Percentiles rank a stretch among this genome's conserved stretches.
Evolutionary conservation across 2,113 vertebrate species (phyloP).

Genomic region (Elgaria multicarinata): DNA sequence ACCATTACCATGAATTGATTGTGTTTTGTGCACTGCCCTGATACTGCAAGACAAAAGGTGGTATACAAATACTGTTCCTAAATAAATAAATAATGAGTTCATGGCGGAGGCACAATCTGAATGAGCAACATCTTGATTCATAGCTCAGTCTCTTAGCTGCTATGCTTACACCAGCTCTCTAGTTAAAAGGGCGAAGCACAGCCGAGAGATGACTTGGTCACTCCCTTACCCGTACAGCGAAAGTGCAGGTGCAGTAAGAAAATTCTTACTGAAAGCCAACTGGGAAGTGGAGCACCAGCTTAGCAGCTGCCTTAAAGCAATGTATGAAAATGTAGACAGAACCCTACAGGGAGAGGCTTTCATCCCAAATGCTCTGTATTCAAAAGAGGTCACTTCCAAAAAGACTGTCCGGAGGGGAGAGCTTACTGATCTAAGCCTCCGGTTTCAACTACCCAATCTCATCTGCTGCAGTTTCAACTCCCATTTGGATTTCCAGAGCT

Average conservation of each 20-base stretch:
- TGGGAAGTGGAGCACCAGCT: background rate
- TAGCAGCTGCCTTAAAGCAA: background rate
- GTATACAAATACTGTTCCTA: no score
- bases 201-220: background rate
- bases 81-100: no score
- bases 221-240: background rate
- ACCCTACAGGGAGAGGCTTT: background rate
- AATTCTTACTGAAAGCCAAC: background rate
- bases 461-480: background rate
- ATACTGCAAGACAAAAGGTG: no score
- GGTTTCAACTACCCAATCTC: background rate
- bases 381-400: background rate
- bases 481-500: background rate
- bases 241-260: background rate
- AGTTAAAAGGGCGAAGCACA: background rate
- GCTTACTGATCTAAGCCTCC: fast-evolving
- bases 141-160: background rate
- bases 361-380: background rate
- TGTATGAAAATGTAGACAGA: background rate
- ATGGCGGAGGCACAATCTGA: no score
- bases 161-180: background rate
- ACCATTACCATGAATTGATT: no score
- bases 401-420: fast-evolving
- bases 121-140: background rate
- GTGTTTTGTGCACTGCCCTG: no score